Base-by-base conservation (phyloP, 2,888 invertebrate species). In the Thumatha senex region DNA sequence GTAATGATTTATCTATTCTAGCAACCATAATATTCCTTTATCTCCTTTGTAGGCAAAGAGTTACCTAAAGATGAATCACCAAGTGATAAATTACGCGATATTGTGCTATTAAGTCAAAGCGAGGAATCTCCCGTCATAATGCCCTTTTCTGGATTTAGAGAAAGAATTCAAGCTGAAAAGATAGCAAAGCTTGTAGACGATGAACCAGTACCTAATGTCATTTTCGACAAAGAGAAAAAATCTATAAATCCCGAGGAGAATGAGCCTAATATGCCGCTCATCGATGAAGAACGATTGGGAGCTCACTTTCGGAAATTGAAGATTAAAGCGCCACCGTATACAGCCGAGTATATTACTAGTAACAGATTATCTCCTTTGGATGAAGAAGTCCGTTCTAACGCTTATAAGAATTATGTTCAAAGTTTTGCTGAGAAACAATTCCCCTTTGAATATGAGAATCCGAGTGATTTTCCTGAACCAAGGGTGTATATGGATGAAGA, bases 401-500 rank as follows among this genome's bases (percentile, higher is more conserved):
- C 91, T 11, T 67, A 80, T 61, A 87, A 90, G 57, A 89, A 90
- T 59, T 91, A 90, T 56, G 89, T 82, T 58, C 87, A 89, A 58
- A 91, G 89, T 59, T 89, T 91, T 55, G 82, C 80, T 9, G 86
- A 83, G 47, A 91, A 91, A 74, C 84, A 86, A 56, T 91, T 91
- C 52, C 91, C 91, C 1, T 91, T 91, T 56, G 90, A 91, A 70
- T 91, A 91, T 60, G 90, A 89, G 68, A 85, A 86, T 56, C 86
- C 86, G 0, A 78, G 74, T n/a, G 89, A 89, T 13, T 68, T 92
- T 38, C 89, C 92, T 7, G 93, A 94, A 73, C 90, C 89, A 12
- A 85, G 93, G 48, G 92, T 93, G 61, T 93, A 94, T 66, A 85
- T 86, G 43, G 93, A 93, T 51, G 93, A 93, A 70, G 92, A 90